Evolutionary conservation across 2,113 vertebrate genomes (phyloP).

Genomic region (Chionis minor): DNA sequence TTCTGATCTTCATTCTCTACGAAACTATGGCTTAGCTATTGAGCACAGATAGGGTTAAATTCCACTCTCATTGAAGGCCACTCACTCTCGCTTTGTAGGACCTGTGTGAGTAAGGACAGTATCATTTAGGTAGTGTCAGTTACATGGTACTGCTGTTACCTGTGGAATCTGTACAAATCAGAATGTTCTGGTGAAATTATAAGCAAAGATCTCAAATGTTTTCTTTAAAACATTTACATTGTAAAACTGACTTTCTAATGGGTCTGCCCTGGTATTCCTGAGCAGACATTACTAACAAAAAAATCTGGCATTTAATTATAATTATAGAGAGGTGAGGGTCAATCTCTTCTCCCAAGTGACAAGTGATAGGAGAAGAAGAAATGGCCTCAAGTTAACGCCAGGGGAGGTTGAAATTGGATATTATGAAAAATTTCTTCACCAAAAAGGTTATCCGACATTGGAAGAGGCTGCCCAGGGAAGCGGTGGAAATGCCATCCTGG

Average conservation of each 20-base stretch:
- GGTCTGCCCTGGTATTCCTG: not conserved
- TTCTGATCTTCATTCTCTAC: not conserved
- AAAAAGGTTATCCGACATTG: too few species aligned
- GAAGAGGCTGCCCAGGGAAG: too few species aligned
- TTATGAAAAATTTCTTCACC: too few species aligned
- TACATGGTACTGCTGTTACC: not conserved
- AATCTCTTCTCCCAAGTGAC: too few species aligned
- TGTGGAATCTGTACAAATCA: not conserved
- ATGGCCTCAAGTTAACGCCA: too few species aligned
- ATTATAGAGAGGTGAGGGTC: not conserved
- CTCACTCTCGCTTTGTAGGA: not conserved
- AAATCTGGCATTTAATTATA: not conserved
- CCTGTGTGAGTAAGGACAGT: not conserved
- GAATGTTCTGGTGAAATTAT: not conserved
- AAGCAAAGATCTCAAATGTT: not conserved
- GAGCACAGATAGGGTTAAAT: not conserved
- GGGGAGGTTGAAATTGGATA: too few species aligned
- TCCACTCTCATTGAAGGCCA: not conserved
- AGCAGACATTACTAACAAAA: not conserved
- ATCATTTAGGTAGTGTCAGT: not conserved
- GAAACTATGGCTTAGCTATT: not conserved
- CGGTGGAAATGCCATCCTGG: too few species aligned
- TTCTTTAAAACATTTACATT: not conserved
- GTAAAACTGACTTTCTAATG: not conserved
- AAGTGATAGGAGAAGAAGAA: too few species aligned